A percentile compares a stretch with the other conserved stretches of the same genome.
These are phyloP conservation scores for Parauchenoglanis ngamensis DNA, from an alignment of 2,797 vertebrate genomes.

Conservation along the genomic window DNA sequence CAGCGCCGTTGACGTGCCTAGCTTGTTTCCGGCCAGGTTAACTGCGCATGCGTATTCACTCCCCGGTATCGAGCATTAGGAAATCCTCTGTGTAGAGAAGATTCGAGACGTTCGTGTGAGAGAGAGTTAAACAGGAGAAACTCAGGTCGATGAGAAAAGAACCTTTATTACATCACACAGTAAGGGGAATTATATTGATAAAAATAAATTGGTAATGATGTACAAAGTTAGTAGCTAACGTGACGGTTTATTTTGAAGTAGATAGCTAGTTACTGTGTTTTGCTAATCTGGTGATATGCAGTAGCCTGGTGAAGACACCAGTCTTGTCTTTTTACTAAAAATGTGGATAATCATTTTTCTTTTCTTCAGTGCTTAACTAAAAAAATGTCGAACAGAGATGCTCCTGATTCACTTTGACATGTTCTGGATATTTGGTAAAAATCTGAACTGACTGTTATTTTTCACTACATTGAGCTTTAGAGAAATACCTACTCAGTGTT, in stretches of 20 bases:
- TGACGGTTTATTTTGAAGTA: not conserved
- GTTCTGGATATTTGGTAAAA: not conserved
- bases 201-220: not conserved
- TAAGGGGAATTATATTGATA: not conserved
- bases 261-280: not conserved
- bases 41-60: not conserved
- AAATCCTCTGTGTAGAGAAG: conserved; percentile 4
- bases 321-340: not conserved
- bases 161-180: not conserved
- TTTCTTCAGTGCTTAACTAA: not conserved
- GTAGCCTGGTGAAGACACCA: not conserved
- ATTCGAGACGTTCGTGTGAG: conserved; percentile 13
- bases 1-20: not conserved
- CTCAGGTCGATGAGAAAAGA: not conserved
- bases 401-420: not conserved
- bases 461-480: not conserved
- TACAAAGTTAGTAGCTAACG: not conserved
- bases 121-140: not conserved
- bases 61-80: not conserved
- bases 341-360: not conserved
- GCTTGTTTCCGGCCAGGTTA: not conserved
- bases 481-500: not conserved
- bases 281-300: not conserved
- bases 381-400: not conserved
- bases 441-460: not conserved